These are phyloP conservation scores for Poeciliopsis occidentalis DNA, from an alignment of 2,113 vertebrate species.

Conservation along the genomic window DNA sequence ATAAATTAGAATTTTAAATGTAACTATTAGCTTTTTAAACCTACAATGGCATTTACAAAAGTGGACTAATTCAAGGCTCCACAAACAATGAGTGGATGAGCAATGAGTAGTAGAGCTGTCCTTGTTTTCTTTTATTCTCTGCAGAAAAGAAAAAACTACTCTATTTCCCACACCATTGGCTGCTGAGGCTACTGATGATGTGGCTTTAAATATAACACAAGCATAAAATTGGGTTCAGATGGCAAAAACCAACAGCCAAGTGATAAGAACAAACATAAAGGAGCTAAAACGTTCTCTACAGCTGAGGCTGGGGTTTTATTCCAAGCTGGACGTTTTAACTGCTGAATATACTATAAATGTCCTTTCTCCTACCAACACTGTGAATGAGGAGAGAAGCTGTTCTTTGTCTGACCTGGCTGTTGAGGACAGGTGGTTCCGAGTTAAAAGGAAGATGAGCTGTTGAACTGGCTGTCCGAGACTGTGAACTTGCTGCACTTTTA, in stretches of 20 bases:
- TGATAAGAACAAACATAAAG: neutral
- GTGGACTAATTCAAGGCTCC: too few species aligned
- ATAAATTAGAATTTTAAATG: too few species aligned
- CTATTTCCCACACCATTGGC: neutral
- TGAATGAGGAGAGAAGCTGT: neutral
- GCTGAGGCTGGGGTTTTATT: neutral
- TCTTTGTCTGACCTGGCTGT: constrained; percentile 55
- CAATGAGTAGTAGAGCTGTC: too few species aligned
- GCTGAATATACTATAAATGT: neutral
- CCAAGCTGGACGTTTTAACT: neutral
- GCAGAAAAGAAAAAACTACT: neutral
- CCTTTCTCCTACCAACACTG: neutral
- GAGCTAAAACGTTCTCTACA: neutral
- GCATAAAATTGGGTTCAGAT: neutral
- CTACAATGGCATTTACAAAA: too few species aligned
- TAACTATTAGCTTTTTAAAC: too few species aligned
- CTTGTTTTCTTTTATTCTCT: too few species aligned
- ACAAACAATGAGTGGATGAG: too few species aligned
- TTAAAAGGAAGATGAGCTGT: constrained; percentile 10
- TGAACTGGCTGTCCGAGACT: constrained; percentile 35
- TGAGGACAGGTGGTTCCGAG: constrained; percentile 15
- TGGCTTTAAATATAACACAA: neutral
- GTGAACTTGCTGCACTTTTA: constrained; percentile 34
- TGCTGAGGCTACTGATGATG: neutral
- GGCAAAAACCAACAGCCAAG: neutral